Conservation (phyloP, 2,888 invertebrate genomes). For the Tricholauxania praeusta region DNA sequence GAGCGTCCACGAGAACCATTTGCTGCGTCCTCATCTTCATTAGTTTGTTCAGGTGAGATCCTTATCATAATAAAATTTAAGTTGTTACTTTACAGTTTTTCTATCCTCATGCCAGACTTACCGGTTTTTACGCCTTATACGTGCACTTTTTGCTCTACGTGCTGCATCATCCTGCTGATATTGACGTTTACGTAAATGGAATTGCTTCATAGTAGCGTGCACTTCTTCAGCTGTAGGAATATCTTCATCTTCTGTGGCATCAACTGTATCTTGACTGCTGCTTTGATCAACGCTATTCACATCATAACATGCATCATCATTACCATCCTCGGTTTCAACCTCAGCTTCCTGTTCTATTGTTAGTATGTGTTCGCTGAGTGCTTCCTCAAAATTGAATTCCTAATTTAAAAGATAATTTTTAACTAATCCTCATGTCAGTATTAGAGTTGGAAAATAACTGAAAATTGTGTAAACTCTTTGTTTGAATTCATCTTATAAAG, state of each 20-base stretch:
- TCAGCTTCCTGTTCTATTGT: conserved; percentile 62
- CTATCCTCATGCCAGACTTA: conserved; percentile 37
- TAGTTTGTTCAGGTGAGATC: conserved; percentile 60
- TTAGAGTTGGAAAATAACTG: too few species aligned
- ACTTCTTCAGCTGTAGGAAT: conserved; percentile 65
- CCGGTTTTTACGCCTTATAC: conserved; percentile 62
- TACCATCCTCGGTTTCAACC: conserved; percentile 61
- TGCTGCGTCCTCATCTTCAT: conserved; percentile 55
- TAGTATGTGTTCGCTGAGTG: conserved; percentile 58
- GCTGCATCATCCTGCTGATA: conserved; percentile 61
- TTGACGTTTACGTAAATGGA: conserved; percentile 64
- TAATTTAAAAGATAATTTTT: conserved; percentile 31
- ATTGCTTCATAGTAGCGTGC: conserved; percentile 66
- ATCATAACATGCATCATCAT: conserved; percentile 48
- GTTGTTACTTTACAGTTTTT: background rate
- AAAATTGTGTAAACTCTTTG: too few species aligned
- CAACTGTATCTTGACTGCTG: background rate
- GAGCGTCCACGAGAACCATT: conserved; percentile 54
- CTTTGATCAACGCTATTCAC: conserved; percentile 46
- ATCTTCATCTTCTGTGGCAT: conserved; percentile 55
- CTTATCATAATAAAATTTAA: conserved; percentile 47
- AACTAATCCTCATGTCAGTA: background rate
- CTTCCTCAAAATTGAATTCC: conserved; percentile 59
- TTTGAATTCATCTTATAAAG: too few species aligned
- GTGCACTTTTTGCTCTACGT: conserved; percentile 61